These are phyloP conservation scores for Aphis gossypii DNA, from an alignment of 1,140 invertebrate species.

Conservation along the genomic window DNA sequence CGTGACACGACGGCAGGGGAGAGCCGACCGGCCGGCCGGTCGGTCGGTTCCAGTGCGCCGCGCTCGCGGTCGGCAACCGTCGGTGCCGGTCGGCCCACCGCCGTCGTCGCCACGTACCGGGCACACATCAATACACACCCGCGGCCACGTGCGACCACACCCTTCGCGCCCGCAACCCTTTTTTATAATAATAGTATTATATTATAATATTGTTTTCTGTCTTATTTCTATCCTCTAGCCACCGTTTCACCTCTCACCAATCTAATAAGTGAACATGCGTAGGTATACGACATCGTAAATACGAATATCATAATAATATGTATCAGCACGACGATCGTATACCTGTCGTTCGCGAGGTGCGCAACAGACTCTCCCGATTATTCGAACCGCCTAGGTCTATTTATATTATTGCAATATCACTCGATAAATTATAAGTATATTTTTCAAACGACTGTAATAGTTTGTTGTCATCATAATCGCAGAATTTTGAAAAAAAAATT, in stretches of 20 bases:
- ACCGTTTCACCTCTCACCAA: not conserved
- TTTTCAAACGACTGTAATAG: not conserved
- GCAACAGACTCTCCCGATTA: slow-evolving; percentile 15
- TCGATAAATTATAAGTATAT: not conserved
- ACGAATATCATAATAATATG: too few species aligned
- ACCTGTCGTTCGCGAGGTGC: slow-evolving; percentile 14
- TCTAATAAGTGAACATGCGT: not conserved
- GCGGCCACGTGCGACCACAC: slow-evolving; percentile 56
- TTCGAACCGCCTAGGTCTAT: not conserved
- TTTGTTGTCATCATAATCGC: not conserved
- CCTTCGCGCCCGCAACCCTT: slow-evolving; percentile 53
- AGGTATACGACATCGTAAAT: not conserved
- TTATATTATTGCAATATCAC: not conserved
- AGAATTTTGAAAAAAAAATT: not conserved
- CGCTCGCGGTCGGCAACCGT: not conserved
- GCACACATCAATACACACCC: slow-evolving; percentile 51
- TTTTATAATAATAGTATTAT: not conserved
- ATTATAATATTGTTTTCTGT: not conserved
- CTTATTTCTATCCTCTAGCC: not conserved
- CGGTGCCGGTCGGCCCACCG: not conserved
- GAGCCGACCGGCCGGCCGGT: not conserved
- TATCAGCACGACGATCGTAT: too few species aligned
- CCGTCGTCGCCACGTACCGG: not conserved
- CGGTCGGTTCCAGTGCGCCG: not conserved
- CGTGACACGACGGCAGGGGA: not conserved